Evolutionary conservation across 2,888 invertebrate species (phyloP).

Genomic region (Lithophane ornitopus): DNA sequence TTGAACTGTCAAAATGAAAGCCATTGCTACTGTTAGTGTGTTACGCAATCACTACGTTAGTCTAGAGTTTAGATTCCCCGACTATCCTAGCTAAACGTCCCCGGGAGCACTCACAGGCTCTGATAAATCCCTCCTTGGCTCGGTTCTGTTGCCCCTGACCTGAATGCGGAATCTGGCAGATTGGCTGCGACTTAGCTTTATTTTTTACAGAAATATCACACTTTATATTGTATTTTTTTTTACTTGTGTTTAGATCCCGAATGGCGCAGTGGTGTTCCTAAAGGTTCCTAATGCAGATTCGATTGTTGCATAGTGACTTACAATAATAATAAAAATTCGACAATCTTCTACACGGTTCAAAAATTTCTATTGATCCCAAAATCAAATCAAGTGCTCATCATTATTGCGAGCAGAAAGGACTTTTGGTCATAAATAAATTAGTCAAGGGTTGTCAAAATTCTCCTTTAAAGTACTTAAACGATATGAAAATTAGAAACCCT

Average conservation of each 20-base stretch:
- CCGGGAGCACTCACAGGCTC: conserved; percentile 45
- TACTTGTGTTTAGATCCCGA: conserved; percentile 9
- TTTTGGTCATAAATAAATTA: conserved; percentile 41
- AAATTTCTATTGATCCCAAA: conserved; percentile 18
- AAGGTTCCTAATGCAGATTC: conserved; percentile 3
- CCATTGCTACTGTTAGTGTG: background rate
- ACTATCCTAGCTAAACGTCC: conserved; percentile 31
- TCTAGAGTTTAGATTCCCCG: background rate
- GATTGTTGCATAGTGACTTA: background rate
- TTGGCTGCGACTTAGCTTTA: conserved; percentile 41
- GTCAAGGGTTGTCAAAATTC: conserved; percentile 48
- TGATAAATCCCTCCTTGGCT: conserved; percentile 65
- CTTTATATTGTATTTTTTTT: conserved; percentile 22
- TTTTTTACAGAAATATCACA: conserved; percentile 42
- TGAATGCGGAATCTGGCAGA: conserved; percentile 60
- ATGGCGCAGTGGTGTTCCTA: conserved; percentile 16
- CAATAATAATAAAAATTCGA: background rate
- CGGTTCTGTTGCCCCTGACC: conserved; percentile 61
- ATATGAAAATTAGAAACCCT: conserved; percentile 26
- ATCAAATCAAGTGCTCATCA: conserved; percentile 12
- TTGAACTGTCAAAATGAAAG: too few relatives aligned
- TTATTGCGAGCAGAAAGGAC: background rate
- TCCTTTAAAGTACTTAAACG: conserved; percentile 19
- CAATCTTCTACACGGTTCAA: background rate
- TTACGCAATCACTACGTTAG: background rate